Evolutionary conservation across 92 coral and sea anemone species (phyloP).

Genomic region (Nematostella vectensis): DNA sequence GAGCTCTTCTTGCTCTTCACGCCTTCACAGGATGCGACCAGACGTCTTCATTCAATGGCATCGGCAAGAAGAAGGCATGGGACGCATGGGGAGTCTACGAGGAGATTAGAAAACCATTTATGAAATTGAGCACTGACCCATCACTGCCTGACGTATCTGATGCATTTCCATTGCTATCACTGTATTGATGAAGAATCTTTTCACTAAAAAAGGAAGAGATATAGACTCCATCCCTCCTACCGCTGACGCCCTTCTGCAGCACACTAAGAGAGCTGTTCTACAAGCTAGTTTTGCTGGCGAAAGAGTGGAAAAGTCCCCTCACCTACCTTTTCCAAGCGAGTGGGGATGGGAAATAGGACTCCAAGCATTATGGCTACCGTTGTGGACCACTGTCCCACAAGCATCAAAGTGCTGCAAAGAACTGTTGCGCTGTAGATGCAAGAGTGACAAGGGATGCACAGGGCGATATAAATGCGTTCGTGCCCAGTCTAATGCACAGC

Average conservation of each 20-base stretch:
- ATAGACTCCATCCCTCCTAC: slow-evolving; percentile 40
- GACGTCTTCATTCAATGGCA: slow-evolving; percentile 36
- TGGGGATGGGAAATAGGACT: slow-evolving; percentile 30
- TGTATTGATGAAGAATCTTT: slow-evolving; percentile 48
- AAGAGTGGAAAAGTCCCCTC: slow-evolving; percentile 4
- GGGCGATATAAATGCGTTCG: slow-evolving; percentile 34
- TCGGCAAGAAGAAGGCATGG: slow-evolving; percentile 70
- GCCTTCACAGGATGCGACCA: slow-evolving; percentile 55
- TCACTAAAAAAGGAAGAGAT: slow-evolving; percentile 52
- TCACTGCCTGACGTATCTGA: slow-evolving; percentile 5
- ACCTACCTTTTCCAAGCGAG: slow-evolving; percentile 30
- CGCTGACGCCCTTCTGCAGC: slow-evolving; percentile 40
- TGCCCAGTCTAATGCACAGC: slow-evolving; percentile 37
- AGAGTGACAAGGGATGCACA: slow-evolving; percentile 22
- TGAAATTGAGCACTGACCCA: slow-evolving; percentile 12
- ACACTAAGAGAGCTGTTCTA: slow-evolving; percentile 29
- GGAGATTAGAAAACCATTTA: slow-evolving; percentile 24
- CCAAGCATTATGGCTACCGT: background rate
- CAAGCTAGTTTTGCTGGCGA: slow-evolving; percentile 12
- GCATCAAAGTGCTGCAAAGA: slow-evolving; percentile 42
- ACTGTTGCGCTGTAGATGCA: slow-evolving; percentile 42
- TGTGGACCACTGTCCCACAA: slow-evolving; percentile 30
- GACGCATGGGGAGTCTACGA: slow-evolving; percentile 31
- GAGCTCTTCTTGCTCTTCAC: slow-evolving; percentile 46
- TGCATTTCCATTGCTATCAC: no score